Evolutionary conservation across 2,888 invertebrate species (phyloP), one percentile per base, ranked within the genome.

Genomic region (Acanthosepion esculentum): DNA sequence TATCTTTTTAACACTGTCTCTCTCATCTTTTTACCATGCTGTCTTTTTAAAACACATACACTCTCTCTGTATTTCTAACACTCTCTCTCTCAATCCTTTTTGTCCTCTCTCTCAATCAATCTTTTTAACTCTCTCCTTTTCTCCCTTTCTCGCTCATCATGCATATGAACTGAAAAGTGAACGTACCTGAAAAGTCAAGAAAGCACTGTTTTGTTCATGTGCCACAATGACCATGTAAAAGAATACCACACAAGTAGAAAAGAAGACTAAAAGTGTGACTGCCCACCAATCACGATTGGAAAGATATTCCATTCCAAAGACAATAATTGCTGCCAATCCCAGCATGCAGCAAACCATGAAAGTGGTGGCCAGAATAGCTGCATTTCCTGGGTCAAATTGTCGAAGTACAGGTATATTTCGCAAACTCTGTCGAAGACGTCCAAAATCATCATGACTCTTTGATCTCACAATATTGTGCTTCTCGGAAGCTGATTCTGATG

Each of bases 351-450:
- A 98, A n/a, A 98, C 98, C 95, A 98, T 96, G 23, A 97, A 78
- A 64, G 96, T 96, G 6, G 96, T 96, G n/a, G 98, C 98, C 50
- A 98, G 98, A 0, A 98, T 98, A 0, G 98, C 98, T 0, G 98
- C 98, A 20, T 98, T 98, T 0, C 99, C 99, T 0, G 99, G 98
- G 64, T 98, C 98, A 95, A 98, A 98, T n/a, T 98, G 98, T 0
- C 98, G 98, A 3, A 98, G 98, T 0, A 98, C 98, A 95, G 98
- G 98, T 95, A 99, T 96, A 98, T 98, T 98, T 48, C 98, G 98
- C 96, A 98, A 98, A 53, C 96, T 96, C 0, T 98, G 98, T 95
- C 98, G 98, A 59, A 99, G 97, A 48, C 98, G 98, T 6, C 99
- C 99, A n/a, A 98, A 97, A 93, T 98, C 97, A 50, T 98, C 97